Evolutionary conservation across 1,140 invertebrate genomes (phyloP).

Genomic region (Lasioglossum baleicum): DNA sequence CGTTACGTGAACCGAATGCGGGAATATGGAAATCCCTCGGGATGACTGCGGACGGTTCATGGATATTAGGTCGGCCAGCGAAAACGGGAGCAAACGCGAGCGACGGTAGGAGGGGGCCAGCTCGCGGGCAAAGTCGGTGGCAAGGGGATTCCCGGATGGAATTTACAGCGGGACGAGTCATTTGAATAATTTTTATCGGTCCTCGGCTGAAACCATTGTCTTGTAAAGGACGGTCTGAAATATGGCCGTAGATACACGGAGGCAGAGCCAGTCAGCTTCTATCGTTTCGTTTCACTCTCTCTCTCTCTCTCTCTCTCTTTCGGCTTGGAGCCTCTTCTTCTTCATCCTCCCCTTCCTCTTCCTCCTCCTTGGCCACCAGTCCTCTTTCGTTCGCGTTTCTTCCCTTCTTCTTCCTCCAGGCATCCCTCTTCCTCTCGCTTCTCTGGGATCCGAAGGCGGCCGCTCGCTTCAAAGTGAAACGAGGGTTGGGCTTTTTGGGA

Average conservation of each 20-base stretch:
- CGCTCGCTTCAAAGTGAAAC: conserved; percentile 45
- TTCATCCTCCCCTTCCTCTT: neutral
- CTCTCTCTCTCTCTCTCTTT: neutral
- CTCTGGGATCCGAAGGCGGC: conserved; percentile 34
- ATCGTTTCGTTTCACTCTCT: conserved; percentile 41
- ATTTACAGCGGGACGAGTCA: conserved; percentile 66
- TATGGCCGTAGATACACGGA: conserved; percentile 71
- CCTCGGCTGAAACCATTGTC: conserved; percentile 73
- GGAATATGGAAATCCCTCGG: neutral
- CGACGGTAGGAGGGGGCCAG: neutral
- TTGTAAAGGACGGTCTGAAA: conserved; percentile 73
- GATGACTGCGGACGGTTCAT: neutral
- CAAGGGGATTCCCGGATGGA: conserved; percentile 58
- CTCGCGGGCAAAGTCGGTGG: conserved; percentile 16
- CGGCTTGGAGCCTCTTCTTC: neutral
- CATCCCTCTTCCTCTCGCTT: conserved; percentile 6
- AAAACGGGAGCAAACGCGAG: conserved; percentile 23
- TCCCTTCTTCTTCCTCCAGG: neutral
- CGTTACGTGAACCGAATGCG: neutral
- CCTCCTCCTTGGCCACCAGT: neutral
- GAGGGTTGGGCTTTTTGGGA: conserved; percentile 56
- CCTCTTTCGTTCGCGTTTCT: neutral
- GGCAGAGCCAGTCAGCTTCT: conserved; percentile 33
- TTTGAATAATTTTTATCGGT: conserved; percentile 75
- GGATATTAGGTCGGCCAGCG: neutral